A percentile compares a stretch with the other conserved stretches of the same genome.
phyloP scores from a whole-genome alignment of 2,888 invertebrate genomes.

The Tuberolachnus salignus region DNA sequence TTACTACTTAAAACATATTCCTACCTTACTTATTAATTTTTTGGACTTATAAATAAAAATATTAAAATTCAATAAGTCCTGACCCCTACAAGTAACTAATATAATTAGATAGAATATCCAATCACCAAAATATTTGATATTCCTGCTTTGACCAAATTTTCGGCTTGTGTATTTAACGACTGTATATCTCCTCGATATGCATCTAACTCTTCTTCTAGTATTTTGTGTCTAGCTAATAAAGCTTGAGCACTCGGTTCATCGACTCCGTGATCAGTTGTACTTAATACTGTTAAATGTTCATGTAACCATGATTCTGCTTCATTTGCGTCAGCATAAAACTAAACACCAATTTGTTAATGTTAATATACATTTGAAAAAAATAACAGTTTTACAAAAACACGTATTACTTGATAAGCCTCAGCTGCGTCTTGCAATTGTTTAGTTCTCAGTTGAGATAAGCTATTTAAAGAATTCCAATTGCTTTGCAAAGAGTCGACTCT shows the following conservation, averaged over 20 bases:
- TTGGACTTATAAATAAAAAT: too few species aligned
- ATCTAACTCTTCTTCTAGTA: conserved; percentile 84
- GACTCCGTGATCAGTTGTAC: conserved; percentile 86
- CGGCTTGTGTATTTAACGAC: conserved; percentile 79
- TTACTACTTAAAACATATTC: too few species aligned
- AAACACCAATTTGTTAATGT: conserved; percentile 54
- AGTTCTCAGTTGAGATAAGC: conserved; percentile 75
- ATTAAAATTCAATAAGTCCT: too few species aligned
- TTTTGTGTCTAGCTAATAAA: conserved; percentile 82
- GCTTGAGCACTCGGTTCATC: conserved; percentile 93
- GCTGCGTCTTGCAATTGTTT: conserved; percentile 84
- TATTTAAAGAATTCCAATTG: conserved; percentile 89
- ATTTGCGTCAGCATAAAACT: conserved; percentile 96
- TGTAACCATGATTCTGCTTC: conserved; percentile 98
- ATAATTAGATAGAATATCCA: neutral
- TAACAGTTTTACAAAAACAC: too few species aligned
- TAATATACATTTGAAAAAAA: neutral
- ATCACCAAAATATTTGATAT: conserved; percentile 71
- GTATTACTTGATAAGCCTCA: conserved; percentile 83
- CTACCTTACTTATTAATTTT: too few species aligned
- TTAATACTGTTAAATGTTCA: conserved; percentile 90
- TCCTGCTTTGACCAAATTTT: conserved; percentile 75
- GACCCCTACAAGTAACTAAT: too few species aligned
- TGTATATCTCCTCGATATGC: conserved; percentile 88
- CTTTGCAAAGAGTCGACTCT: conserved; percentile 79